These are phyloP conservation scores for Tapera naevia DNA, from an alignment of 2,797 vertebrate species.

Conservation along the genomic window DNA sequence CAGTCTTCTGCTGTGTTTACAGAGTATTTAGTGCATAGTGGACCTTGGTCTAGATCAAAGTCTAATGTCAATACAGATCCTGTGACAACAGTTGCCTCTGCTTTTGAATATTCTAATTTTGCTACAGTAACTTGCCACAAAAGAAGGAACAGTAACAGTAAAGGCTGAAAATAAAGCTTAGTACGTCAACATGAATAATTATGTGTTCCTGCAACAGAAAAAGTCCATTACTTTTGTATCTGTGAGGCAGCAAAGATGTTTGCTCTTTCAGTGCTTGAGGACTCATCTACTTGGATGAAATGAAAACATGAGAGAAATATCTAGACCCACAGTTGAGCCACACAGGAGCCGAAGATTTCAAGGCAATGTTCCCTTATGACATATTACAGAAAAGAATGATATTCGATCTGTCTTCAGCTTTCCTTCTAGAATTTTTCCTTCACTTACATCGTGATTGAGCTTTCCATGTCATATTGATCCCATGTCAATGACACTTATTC, in stretches of 20 bases:
- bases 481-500: not conserved
- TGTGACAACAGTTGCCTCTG: not conserved
- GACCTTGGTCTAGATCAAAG: not conserved
- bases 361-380: not conserved
- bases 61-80: not conserved
- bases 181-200: rapidly evolving
- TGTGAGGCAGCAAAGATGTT: not conserved
- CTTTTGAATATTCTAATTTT: not conserved
- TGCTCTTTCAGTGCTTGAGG: not conserved
- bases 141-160: not conserved
- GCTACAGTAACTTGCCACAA: not conserved
- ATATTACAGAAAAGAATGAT: not conserved
- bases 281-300: not conserved
- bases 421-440: not conserved
- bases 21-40: not conserved
- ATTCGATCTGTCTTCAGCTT: not conserved
- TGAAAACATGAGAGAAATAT: not conserved
- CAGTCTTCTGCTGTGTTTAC: not conserved
- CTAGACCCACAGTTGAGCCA: not conserved
- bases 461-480: not conserved
- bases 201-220: not conserved
- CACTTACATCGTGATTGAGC: not conserved
- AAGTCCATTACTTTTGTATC: not conserved
- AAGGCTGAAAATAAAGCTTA: not conserved
- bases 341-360: not conserved